These are phyloP conservation scores for Epinephelus awoara DNA, from an alignment of 2,797 vertebrate genomes.

Conservation along the genomic window DNA sequence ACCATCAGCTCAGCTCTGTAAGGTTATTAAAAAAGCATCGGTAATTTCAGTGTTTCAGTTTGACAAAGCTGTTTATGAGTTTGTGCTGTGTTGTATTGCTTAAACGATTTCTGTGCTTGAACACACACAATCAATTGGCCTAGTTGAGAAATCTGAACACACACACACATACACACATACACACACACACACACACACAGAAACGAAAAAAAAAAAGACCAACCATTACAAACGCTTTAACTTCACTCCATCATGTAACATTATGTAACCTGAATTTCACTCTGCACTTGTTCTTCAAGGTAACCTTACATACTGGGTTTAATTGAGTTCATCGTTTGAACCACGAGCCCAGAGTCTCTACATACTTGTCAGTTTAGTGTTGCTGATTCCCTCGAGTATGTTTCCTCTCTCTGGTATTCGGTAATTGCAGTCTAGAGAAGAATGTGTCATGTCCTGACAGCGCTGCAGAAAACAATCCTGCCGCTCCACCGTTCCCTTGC, in stretches of 20 bases:
- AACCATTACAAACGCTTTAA: neutral
- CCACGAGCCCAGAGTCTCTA: neutral
- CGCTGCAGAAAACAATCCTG: conserved; percentile 44
- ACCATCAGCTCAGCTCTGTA: conserved; percentile 19
- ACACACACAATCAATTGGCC: conserved; percentile 48
- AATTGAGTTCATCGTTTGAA: conserved; percentile 28
- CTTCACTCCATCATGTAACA: conserved; percentile 11
- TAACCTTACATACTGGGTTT: conserved; percentile 20
- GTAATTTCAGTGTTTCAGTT: conserved; percentile 36
- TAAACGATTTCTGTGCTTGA: conserved; percentile 55
- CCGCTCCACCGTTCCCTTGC: conserved; percentile 38
- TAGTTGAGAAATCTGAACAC: conserved; percentile 28
- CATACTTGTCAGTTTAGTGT: conserved; percentile 25
- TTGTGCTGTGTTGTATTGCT: conserved; percentile 36
- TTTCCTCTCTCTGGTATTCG: conserved; percentile 70
- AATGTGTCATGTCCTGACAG: conserved; percentile 76
- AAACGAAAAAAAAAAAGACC: conserved; percentile 8
- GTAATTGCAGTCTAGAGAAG: conserved; percentile 72
- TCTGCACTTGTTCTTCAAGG: conserved; percentile 8
- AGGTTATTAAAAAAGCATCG: conserved; percentile 46
- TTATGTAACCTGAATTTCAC: conserved; percentile 24
- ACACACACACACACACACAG: conserved; percentile 1
- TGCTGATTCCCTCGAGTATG: conserved; percentile 31
- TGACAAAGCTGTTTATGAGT: conserved; percentile 57
- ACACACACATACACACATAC: conserved; percentile 1